Percentiles rank a stretch among this genome's conserved stretches.
Conservation (phyloP, 2,797 vertebrate species). For the Holocentrus rufus region DNA sequence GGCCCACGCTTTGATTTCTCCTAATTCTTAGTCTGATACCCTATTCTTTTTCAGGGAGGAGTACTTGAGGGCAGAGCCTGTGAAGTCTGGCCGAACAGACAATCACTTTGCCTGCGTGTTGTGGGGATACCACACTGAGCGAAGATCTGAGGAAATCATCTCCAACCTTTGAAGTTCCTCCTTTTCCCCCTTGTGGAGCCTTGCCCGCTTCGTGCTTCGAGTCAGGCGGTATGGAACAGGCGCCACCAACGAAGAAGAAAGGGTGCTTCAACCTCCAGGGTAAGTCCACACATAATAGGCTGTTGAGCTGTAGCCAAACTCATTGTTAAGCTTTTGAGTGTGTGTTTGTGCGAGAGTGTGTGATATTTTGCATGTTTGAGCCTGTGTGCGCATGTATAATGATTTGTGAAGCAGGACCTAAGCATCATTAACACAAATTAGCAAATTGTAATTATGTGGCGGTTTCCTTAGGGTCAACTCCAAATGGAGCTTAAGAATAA, state of each 20-base stretch:
- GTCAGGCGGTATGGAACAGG: constrained; percentile 6
- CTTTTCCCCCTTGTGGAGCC: constrained; percentile 53
- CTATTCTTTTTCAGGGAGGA: constrained; percentile 17
- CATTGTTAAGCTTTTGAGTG: constrained; percentile 37
- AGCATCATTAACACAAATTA: constrained; percentile 40
- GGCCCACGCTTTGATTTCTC: background rate
- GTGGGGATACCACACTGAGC: constrained; percentile 37
- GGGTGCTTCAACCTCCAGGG: constrained; percentile 51
- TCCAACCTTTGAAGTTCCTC: constrained; percentile 66
- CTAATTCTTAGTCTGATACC: constrained; percentile 4
- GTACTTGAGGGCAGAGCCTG: constrained; percentile 12
- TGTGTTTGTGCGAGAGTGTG: background rate
- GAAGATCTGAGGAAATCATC: constrained; percentile 67
- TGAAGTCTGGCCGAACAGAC: constrained; percentile 51
- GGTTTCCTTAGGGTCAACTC: constrained; percentile 36
- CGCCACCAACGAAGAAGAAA: constrained; percentile 57
- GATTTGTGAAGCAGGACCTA: constrained; percentile 2
- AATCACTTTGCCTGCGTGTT: constrained; percentile 35
- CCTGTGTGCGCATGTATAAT: background rate
- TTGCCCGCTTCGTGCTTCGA: constrained; percentile 32
- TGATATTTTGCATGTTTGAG: constrained; percentile 24
- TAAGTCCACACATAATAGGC: constrained; percentile 56
- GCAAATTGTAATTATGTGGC: constrained; percentile 10
- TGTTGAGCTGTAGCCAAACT: constrained; percentile 55
- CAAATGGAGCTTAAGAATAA: constrained; percentile 10